Evolutionary conservation across 2,113 vertebrate genomes (phyloP), one percentile per base, ranked within the genome.

Genomic region (Megaceryle torquata): DNA sequence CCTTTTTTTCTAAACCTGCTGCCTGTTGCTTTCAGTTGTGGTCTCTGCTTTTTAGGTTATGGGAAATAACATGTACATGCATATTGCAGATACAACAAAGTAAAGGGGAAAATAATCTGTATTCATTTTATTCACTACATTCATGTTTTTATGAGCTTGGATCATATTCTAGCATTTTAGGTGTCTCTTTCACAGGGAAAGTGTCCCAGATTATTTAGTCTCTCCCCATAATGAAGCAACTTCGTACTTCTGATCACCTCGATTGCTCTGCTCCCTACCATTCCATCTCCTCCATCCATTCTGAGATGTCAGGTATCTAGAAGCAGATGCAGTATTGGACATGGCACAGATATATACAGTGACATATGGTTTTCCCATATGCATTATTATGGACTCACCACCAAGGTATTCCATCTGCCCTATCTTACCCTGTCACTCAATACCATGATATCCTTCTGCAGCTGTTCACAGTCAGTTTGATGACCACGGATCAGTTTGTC

Each of bases 391-490:
- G 20, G 48, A 51, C 2, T 91, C 83, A 63, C 5, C 39, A 93
- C 39, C 72, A 78, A 88, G 71, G 51, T 63, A 83, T 92, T 83
- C 83, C 92, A 92, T 95, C 88, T 97, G 95, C 77, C 82, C 25
- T 89, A 50, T 80, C 89, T 94, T 76, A 50, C 46, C 54, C 46
- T 77, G 50, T 85, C 69, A 54, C 60, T 56, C 60, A 91, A 8
- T 46, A 69, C 56, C 14, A 29, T 46, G 46, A 59, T 51, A 54
- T 64, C 15, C 22, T 86, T 86, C 59, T 74, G 56, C 96, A 96
- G 77, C 94, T 97, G 95, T 86, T 91, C 94, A 48, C 68, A 92
- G 91, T 96, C 88, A 92, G 43, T 88, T 95, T 75, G 86, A 96
- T 95, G 83, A 88, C 91, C 57, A 75, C 72, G 59, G 35, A 93